These are phyloP conservation scores for Discoglossus pictus DNA, from an alignment of 2,797 vertebrate species.

Conservation along the genomic window DNA sequence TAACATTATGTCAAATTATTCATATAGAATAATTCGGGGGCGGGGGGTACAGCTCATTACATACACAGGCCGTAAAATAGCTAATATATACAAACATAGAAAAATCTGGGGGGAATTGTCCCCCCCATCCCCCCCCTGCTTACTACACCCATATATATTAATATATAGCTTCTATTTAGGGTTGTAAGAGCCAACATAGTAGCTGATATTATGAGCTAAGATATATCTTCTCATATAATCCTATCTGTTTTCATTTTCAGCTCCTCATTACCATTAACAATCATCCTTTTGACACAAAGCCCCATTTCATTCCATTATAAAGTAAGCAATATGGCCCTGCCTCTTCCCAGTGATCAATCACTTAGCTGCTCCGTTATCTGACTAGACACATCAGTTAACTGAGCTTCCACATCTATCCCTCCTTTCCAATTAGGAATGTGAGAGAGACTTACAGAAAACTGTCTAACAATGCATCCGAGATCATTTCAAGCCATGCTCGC, in stretches of 20 bases:
- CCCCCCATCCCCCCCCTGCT: no score
- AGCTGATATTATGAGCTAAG: no score
- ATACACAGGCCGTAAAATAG: no score
- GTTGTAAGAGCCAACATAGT: no score
- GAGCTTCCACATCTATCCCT: conserved; percentile 42
- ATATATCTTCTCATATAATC: not conserved
- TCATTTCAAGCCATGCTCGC: conserved; percentile 29
- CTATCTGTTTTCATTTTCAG: not conserved
- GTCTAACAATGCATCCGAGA: conserved; percentile 43
- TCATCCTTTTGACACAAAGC: conserved; percentile 6
- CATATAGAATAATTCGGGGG: no score
- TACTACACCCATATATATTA: no score
- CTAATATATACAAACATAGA: no score
- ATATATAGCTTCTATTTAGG: no score
- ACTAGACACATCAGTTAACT: conserved; percentile 47
- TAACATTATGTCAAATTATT: no score
- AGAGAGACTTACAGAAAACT: conserved; percentile 35
- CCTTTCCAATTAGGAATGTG: conserved; percentile 49
- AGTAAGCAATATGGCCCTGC: conserved; percentile 22
- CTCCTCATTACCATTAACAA: not conserved
- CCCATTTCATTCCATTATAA: conserved; percentile 27
- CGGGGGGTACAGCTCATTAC: no score
- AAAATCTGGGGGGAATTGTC: no score
- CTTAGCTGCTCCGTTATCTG: conserved; percentile 35
- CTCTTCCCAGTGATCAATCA: conserved; percentile 46